Evolutionary conservation across 2,888 invertebrate species (phyloP).

Genomic region (Brenthis hecate): DNA sequence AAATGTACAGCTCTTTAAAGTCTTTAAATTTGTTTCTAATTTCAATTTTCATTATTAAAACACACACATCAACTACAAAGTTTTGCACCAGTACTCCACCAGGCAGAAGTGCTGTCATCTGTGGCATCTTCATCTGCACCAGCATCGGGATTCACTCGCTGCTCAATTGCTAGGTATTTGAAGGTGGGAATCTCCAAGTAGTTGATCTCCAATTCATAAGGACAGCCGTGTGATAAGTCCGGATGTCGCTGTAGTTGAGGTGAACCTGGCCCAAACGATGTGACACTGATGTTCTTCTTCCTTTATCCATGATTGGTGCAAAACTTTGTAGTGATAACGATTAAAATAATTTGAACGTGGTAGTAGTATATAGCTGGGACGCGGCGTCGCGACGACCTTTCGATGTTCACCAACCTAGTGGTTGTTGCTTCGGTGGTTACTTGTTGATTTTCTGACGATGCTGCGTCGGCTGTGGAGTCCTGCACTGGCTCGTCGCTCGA

Average conservation of each 20-base stretch:
- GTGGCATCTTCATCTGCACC: background rate
- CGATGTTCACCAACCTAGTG: constrained; percentile 80
- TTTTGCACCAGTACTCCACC: constrained; percentile 77
- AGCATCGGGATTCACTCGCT: background rate
- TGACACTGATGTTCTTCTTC: constrained; percentile 8
- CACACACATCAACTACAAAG: constrained; percentile 73
- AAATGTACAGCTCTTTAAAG: constrained; percentile 6
- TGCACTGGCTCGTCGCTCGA: constrained; percentile 56
- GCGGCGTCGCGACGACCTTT: constrained; percentile 69
- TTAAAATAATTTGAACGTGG: constrained; percentile 54
- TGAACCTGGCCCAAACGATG: background rate
- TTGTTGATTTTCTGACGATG: constrained; percentile 63
- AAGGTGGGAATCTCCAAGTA: constrained; percentile 2
- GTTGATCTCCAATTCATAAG: background rate
- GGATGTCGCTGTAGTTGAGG: background rate
- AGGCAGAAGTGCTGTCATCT: background rate
- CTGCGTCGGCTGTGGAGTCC: constrained; percentile 54
- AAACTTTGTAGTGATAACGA: constrained; percentile 80
- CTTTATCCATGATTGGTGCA: constrained; percentile 58
- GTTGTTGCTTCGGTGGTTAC: constrained; percentile 70
- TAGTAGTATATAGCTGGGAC: constrained; percentile 67
- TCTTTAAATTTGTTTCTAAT: constrained; percentile 23
- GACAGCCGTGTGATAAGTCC: background rate
- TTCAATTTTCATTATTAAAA: constrained; percentile 30
- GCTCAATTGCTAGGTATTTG: background rate